Conservation (phyloP, 2,888 invertebrate genomes). For the Embidobia sp. region DNA sequence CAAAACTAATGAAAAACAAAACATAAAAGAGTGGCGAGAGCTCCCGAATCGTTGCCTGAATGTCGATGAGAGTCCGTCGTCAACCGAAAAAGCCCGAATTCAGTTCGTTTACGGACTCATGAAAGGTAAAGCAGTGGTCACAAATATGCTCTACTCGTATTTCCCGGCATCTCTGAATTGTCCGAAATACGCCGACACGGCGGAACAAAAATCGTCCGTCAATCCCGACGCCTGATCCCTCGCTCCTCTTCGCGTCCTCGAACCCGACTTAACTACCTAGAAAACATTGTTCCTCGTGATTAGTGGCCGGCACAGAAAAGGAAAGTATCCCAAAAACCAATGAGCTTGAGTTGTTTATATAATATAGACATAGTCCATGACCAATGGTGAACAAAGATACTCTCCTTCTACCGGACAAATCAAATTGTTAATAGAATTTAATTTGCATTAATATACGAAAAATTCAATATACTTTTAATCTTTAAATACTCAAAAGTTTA, state of each 20-base stretch:
- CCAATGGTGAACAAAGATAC: too few species aligned
- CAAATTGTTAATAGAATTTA: too few species aligned
- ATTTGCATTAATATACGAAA: too few species aligned
- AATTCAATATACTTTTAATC: too few species aligned
- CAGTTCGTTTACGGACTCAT: constrained; percentile 28
- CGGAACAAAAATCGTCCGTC: constrained; percentile 44
- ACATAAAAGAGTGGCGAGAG: constrained; percentile 24
- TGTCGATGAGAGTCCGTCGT: constrained; percentile 25
- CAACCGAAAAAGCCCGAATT: constrained; percentile 29
- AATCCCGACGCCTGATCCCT: constrained; percentile 21
- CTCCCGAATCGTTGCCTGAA: constrained; percentile 25
- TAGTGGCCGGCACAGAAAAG: too few species aligned
- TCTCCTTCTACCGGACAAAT: too few species aligned
- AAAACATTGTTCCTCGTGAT: constrained; percentile 58
- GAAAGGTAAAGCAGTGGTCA: constrained; percentile 32
- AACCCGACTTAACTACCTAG: constrained; percentile 25
- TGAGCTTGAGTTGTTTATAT: too few species aligned
- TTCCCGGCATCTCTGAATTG: constrained; percentile 18
- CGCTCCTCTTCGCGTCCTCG: constrained; percentile 19
- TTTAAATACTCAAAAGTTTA: too few species aligned
- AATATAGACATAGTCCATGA: too few species aligned
- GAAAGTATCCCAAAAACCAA: too few species aligned
- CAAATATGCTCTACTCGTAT: constrained; percentile 20
- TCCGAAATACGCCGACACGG: constrained; percentile 19
- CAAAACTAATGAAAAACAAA: constrained; percentile 16